Evolutionary conservation across 1,140 invertebrate genomes (phyloP), one percentile per base, ranked within the genome.

Genomic region (Drosophila melanica): DNA sequence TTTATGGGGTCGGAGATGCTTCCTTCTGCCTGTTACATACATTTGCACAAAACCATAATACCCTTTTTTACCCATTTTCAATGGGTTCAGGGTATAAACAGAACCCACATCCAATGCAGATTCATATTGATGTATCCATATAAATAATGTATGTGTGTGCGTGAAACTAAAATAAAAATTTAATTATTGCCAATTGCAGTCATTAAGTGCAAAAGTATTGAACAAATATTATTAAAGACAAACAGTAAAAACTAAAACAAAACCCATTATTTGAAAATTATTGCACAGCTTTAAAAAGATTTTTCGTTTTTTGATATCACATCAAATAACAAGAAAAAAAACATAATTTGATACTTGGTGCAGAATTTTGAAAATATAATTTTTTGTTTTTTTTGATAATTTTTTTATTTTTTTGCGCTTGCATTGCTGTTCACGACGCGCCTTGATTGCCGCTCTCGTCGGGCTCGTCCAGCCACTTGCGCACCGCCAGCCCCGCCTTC

Each of bases 391-490:
- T 33, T 33, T 33, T 20, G 20, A 3, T 20, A 20, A 20, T 20
- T 33, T 33, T 8, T 6, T 8, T 33, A 3, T 7, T 33, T 33
- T 33, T 5, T 33, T 33, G 4, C 7, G 30, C 30, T 6, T 33
- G n/a, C n/a, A n/a, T n/a, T n/a, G n/a, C n/a, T n/a, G n/a, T 33
- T 33, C 23, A 23, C 23, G 23, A n/a, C n/a, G n/a, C 4, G 23
- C 23, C 23, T 23, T 23, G 23, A 23, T 23, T 33, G 30, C 37
- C 37, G 12, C 3, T 41, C 9, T 48, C 16, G 4, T 39, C 30
- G 1, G 16, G 4, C 0, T 67, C 41, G 0, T 41, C 23, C 7
- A 85, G 60, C 81, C 81, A 85, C 45, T 86, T 85, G 54, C 20
- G 9, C 2, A 85, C 39, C 6, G 60, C 42, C 39, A 85, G 62